Percentiles rank a stretch among this genome's conserved stretches.
Evolutionary conservation across 2,113 vertebrate genomes (phyloP).

Genomic region (Abramis brama): DNA sequence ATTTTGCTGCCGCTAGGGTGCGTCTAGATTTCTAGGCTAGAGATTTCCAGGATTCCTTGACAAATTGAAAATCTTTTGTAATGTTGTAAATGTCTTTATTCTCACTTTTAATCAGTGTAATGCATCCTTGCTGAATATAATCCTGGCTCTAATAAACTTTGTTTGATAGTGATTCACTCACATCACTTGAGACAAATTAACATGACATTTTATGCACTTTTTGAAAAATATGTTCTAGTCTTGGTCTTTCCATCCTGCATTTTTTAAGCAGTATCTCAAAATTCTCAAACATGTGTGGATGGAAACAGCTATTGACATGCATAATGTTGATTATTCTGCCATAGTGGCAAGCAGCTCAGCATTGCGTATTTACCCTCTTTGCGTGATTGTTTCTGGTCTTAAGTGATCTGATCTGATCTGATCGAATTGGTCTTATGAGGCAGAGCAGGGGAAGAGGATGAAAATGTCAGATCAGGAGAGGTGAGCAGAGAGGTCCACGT

Average conservation of each 20-base stretch:
- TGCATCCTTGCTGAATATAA: background rate
- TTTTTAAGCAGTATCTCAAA: background rate
- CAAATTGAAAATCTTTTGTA: too few species aligned
- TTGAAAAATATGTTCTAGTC: too few species aligned
- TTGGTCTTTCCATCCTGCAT: too few species aligned
- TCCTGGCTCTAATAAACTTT: too few species aligned
- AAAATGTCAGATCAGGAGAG: conserved; percentile 30
- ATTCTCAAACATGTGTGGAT: background rate
- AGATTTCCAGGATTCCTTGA: too few species aligned
- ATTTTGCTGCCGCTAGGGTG: too few species aligned
- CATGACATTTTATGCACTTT: background rate
- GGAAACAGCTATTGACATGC: too few species aligned
- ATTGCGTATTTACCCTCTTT: conserved; percentile 64
- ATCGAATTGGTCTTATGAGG: conserved; percentile 11
- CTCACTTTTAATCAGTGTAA: background rate
- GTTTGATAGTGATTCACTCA: background rate
- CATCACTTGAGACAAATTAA: background rate
- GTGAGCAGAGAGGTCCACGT: conserved; percentile 3
- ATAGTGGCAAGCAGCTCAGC: conserved; percentile 61
- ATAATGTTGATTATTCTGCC: background rate
- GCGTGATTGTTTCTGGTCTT: conserved; percentile 49
- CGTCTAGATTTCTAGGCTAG: too few species aligned
- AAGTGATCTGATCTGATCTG: background rate
- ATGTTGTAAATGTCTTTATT: too few species aligned
- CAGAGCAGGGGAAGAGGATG: conserved; percentile 3